Evolutionary conservation across 35 echinoderm and acorn worm genomes (phyloP).

Genomic region (Chiridota heheva): DNA sequence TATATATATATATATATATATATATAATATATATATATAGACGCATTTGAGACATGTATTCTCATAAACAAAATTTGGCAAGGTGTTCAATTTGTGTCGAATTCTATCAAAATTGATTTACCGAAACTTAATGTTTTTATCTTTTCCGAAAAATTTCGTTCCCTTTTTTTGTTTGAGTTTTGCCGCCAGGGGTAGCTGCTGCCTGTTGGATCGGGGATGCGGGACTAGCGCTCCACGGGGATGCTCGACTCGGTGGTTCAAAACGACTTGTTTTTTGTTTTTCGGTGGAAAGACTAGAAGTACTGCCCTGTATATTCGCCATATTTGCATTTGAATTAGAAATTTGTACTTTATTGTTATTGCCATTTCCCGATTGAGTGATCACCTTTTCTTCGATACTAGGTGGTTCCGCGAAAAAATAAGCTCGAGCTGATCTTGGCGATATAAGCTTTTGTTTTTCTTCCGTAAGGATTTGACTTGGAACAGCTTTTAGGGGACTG

Average conservation of each 20-base stretch:
- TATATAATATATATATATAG: too few species aligned
- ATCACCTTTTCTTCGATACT: neutral
- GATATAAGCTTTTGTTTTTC: slow-evolving; percentile 47
- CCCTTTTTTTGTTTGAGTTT: too few species aligned
- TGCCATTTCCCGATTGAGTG: slow-evolving; percentile 8
- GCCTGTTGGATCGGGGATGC: slow-evolving; percentile 43
- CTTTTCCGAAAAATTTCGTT: too few species aligned
- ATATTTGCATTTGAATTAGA: slow-evolving; percentile 32
- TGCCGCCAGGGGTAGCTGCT: too few species aligned
- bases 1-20: too few species aligned
- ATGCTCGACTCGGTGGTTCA: slow-evolving; percentile 45
- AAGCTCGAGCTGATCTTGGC: slow-evolving; percentile 68
- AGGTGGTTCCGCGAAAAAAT: slow-evolving; percentile 77
- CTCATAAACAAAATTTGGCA: too few species aligned
- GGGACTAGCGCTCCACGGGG: slow-evolving; percentile 61
- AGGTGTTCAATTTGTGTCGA: too few species aligned
- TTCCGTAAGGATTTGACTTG: slow-evolving; percentile 35
- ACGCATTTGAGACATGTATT: too few species aligned
- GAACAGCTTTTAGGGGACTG: neutral
- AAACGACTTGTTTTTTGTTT: slow-evolving; percentile 18
- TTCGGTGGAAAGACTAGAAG: neutral
- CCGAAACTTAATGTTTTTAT: too few species aligned
- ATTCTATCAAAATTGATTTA: too few species aligned
- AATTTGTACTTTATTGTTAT: slow-evolving; percentile 34
- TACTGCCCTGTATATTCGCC: slow-evolving; percentile 24